Conservation (phyloP, 2,113 vertebrate genomes). For the Pterophyllum scalare region DNA sequence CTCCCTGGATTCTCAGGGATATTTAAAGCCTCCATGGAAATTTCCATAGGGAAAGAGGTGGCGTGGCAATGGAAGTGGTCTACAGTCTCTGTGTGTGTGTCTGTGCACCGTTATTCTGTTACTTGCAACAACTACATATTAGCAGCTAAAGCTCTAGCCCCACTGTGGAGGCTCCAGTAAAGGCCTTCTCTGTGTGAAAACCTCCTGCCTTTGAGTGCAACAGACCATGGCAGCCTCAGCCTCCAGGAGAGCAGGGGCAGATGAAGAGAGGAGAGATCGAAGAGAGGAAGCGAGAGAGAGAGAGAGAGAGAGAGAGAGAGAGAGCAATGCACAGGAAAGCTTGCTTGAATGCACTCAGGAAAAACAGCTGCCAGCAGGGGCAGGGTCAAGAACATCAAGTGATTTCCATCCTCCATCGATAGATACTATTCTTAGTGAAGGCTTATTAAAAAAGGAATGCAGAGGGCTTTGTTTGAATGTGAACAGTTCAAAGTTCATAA, state of each 20-base stretch:
- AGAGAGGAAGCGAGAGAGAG: background rate
- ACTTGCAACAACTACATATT: conserved; percentile 56
- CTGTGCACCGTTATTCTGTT: conserved; percentile 59
- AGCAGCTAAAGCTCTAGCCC: conserved; percentile 56
- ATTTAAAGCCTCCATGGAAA: conserved; percentile 79
- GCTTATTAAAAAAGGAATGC: conserved; percentile 43
- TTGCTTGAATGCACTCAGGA: conserved; percentile 57
- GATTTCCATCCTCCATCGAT: conserved; percentile 59
- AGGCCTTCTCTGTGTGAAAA: conserved; percentile 64
- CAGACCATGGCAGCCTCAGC: conserved; percentile 68
- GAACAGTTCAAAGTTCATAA: conserved; percentile 15
- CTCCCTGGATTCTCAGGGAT: conserved; percentile 75
- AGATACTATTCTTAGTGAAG: conserved; percentile 63
- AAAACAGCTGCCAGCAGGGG: conserved; percentile 66
- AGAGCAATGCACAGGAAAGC: conserved; percentile 57
- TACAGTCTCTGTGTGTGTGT: conserved; percentile 15
- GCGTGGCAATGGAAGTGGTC: conserved; percentile 52
- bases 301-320: background rate
- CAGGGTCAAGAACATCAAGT: conserved; percentile 59
- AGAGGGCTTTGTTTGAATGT: conserved; percentile 42
- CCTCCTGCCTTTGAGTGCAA: conserved; percentile 64
- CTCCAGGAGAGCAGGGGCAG: conserved; percentile 57
- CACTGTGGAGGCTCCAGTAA: conserved; percentile 46
- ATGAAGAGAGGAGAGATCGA: background rate
- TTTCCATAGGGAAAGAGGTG: conserved; percentile 74